phyloP scores from a whole-genome alignment of 2,113 vertebrate species.

The Oncorhynchus mykiss region DNA sequence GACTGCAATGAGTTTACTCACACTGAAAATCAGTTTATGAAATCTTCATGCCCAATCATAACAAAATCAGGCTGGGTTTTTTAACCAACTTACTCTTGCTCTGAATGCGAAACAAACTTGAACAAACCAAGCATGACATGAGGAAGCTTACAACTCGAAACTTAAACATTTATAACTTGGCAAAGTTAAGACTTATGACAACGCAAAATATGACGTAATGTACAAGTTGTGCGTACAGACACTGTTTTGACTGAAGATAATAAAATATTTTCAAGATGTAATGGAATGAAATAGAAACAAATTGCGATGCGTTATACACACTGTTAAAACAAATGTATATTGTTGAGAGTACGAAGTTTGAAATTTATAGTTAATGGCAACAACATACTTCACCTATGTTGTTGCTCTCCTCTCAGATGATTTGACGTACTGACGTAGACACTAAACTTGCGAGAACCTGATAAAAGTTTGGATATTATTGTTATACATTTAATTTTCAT shows the following conservation, averaged over 20 bases:
- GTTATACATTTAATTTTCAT: background rate
- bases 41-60: no score
- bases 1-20: no score
- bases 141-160: no score
- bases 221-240: no score
- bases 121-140: no score
- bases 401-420: slow-evolving; percentile 31
- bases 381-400: slow-evolving; percentile 12
- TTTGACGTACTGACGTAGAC: slow-evolving; percentile 19
- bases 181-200: no score
- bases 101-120: no score
- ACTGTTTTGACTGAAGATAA: background rate
- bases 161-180: no score
- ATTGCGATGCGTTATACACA: background rate
- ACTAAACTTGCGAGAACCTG: slow-evolving; percentile 2
- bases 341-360: background rate
- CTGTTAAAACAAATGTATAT: background rate
- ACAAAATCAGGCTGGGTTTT: no score
- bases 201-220: no score
- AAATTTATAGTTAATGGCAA: background rate
- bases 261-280: background rate
- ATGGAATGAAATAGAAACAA: background rate
- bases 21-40: no score
- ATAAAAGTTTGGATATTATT: slow-evolving; percentile 23
- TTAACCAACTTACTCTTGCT: no score